These are phyloP conservation scores for Beris chalybata DNA, from an alignment of 2,888 invertebrate genomes.

Conservation along the genomic window DNA sequence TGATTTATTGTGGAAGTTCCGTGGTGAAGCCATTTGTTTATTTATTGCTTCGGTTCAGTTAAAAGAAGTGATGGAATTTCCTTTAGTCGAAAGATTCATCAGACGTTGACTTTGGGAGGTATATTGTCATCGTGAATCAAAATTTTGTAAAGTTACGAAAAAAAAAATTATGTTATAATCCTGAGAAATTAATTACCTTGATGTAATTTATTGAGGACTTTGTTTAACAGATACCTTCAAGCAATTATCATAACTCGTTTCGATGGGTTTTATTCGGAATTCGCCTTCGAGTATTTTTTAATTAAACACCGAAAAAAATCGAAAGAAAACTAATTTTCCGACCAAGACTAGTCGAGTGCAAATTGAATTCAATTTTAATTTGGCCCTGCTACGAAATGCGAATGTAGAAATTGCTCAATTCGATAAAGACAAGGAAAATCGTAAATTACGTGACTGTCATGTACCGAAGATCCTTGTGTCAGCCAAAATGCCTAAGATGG, in stretches of 20 bases:
- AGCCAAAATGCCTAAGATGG: slow-evolving; percentile 37
- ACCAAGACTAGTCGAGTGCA: slow-evolving; percentile 1
- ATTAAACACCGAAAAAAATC: not conserved
- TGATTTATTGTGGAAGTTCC: slow-evolving; percentile 28
- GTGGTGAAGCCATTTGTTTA: slow-evolving; percentile 18
- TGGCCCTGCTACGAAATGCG: not conserved
- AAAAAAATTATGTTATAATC: slow-evolving; percentile 1
- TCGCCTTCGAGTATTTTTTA: not conserved
- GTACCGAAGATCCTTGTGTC: slow-evolving; percentile 39
- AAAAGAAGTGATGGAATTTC: slow-evolving; percentile 5
- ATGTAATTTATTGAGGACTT: slow-evolving; percentile 15
- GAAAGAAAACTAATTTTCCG: too few species aligned
- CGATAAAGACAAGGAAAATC: slow-evolving; percentile 33
- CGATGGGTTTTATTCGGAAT: not conserved
- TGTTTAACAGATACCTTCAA: slow-evolving; percentile 13
- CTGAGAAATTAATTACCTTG: slow-evolving; percentile 26
- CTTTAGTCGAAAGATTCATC: not conserved
- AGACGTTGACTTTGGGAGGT: slow-evolving; percentile 19
- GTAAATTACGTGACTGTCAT: slow-evolving; percentile 40
- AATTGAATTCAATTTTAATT: slow-evolving; percentile 26
- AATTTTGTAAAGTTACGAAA: slow-evolving; percentile 5
- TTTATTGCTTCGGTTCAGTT: slow-evolving; percentile 13
- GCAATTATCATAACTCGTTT: slow-evolving; percentile 18
- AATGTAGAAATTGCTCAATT: slow-evolving; percentile 28
- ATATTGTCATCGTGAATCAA: slow-evolving; percentile 29